These are phyloP conservation scores for human (Homo sapiens) DNA, from an alignment of 2,113 vertebrate species.

Conservation along the genomic window GRCh38 chr1:95236501-95237000, in stretches of 20 bases:
- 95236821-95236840: not conserved
- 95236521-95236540: not conserved
- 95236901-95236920: not conserved
- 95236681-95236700: not conserved
- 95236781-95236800: not conserved
- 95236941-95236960: conserved; percentile 63
- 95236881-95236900: not conserved
- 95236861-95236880: not conserved
- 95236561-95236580: not conserved
- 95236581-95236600: not conserved
- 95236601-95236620: not conserved
- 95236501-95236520: not conserved
- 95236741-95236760: conserved; percentile 9
- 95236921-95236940: conserved; percentile 40
- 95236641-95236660: not conserved
- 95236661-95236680: not conserved
- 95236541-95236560: not conserved
- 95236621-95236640: not conserved
- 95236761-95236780: not conserved
- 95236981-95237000: conserved; percentile 71
- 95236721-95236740: not conserved
- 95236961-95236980: conserved; percentile 78
- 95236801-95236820: not conserved
- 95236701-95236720: conserved; percentile 18
- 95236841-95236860: not conserved